Conservation (phyloP, 2,888 invertebrate species). For the Dryobotodes eremita region DNA sequence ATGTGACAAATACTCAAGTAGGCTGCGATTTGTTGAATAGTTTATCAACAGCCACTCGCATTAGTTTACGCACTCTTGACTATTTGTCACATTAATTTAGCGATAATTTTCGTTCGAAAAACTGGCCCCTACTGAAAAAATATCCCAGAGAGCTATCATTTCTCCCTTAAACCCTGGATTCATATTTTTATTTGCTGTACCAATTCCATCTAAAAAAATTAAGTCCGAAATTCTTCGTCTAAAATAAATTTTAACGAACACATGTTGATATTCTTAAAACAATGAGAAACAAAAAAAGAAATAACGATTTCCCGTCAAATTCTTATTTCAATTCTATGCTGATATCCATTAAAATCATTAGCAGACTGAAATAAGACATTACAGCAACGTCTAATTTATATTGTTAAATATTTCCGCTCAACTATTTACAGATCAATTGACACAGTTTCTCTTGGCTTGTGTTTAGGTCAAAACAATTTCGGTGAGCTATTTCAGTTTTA, state of each 20-base stretch:
- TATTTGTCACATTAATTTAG: too few relatives aligned
- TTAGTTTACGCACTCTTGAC: too few relatives aligned
- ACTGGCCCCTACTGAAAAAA: not conserved
- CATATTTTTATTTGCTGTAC: not conserved
- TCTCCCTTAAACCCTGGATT: too few relatives aligned
- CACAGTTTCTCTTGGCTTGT: slow-evolving; percentile 44
- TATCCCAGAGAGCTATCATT: not conserved
- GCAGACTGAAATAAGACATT: slow-evolving; percentile 14
- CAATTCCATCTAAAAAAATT: too few relatives aligned
- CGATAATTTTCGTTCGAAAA: too few relatives aligned
- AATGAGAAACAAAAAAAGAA: not conserved
- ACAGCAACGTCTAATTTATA: slow-evolving; percentile 23
- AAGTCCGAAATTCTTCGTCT: not conserved
- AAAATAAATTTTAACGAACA: not conserved
- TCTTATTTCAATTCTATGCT: not conserved
- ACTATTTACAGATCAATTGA: slow-evolving; percentile 55
- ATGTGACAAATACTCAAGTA: too few relatives aligned
- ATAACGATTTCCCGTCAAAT: not conserved
- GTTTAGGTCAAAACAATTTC: slow-evolving; percentile 43
- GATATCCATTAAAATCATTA: slow-evolving; percentile 12
- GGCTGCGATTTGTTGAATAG: too few relatives aligned
- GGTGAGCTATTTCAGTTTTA: slow-evolving; percentile 33
- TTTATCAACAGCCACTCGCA: too few relatives aligned
- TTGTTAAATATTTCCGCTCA: slow-evolving; percentile 26
- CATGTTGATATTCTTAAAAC: not conserved